Conservation (phyloP, 1,140 invertebrate genomes). For the Adoxophyes honmai region DNA sequence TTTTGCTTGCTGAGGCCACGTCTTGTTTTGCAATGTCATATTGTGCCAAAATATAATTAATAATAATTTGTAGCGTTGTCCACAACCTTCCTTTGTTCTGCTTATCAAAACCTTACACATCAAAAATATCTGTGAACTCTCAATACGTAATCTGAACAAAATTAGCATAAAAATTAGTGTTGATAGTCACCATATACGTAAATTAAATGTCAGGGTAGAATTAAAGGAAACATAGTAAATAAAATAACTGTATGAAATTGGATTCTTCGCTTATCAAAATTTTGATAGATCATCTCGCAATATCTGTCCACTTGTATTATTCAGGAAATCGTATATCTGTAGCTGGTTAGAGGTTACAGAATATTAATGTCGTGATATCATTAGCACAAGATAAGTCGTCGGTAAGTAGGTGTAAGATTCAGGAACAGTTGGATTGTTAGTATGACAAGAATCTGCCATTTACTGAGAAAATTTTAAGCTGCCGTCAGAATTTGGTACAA, state of each 20-base stretch:
- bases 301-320: conserved; percentile 65
- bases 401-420: conserved; percentile 49
- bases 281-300: conserved; percentile 59
- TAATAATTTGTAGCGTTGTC: conserved; percentile 39
- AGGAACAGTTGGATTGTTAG: background rate
- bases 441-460: too few relatives aligned
- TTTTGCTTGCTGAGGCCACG: conserved; percentile 23
- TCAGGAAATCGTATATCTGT: conserved; percentile 35
- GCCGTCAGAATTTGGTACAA: background rate
- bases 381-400: conserved; percentile 44
- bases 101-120: background rate
- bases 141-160: conserved; percentile 60
- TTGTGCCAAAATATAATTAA: conserved; percentile 69
- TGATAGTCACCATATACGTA: conserved; percentile 77
- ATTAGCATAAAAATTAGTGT: conserved; percentile 62
- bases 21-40: conserved; percentile 46
- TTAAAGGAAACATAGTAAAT: conserved; percentile 60
- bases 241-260: conserved; percentile 59
- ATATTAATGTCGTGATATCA: conserved; percentile 54
- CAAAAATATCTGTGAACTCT: conserved; percentile 18
- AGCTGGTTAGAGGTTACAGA: conserved; percentile 33
- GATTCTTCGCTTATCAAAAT: conserved; percentile 52
- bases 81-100: background rate
- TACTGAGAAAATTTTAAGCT: background rate
- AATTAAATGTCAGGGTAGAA: conserved; percentile 78